Evolutionary conservation across 2,797 vertebrate genomes (phyloP).

Genomic region (Helicolenus hilgendorfi): DNA sequence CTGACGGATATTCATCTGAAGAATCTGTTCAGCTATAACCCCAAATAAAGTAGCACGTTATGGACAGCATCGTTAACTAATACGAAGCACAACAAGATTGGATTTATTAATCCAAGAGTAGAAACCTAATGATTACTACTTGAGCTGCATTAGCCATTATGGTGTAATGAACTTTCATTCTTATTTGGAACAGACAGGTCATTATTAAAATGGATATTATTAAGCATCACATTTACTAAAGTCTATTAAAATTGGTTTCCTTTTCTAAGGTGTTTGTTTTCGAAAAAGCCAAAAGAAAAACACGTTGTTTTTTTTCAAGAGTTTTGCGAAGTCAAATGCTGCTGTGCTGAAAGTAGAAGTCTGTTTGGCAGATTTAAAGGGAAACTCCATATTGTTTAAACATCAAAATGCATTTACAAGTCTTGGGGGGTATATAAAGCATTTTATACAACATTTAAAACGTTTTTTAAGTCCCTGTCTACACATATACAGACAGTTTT

Average conservation of each 20-base stretch:
- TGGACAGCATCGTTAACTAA: background rate
- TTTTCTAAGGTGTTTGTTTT: background rate
- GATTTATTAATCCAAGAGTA: background rate
- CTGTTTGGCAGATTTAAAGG: background rate
- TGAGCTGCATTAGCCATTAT: slow-evolving; percentile 1
- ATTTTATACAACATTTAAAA: too few relatives aligned
- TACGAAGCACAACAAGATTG: background rate
- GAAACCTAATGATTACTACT: background rate
- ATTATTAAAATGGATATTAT: background rate
- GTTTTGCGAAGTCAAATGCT: background rate
- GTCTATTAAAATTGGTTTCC: too few relatives aligned
- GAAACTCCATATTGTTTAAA: background rate
- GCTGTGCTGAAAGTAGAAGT: background rate
- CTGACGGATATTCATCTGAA: background rate
- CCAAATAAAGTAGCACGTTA: background rate
- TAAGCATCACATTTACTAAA: background rate
- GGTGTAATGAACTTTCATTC: too few relatives aligned
- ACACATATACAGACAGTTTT: too few relatives aligned
- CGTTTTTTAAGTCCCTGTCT: accelerated
- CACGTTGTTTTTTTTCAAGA: accelerated
- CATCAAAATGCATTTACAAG: background rate
- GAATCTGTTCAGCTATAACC: background rate
- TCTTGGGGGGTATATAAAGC: too few relatives aligned
- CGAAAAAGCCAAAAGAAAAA: background rate
- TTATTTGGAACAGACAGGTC: background rate